Base-by-base conservation (phyloP, 2,797 vertebrate species). In the Pseudochromis fuscus region DNA sequence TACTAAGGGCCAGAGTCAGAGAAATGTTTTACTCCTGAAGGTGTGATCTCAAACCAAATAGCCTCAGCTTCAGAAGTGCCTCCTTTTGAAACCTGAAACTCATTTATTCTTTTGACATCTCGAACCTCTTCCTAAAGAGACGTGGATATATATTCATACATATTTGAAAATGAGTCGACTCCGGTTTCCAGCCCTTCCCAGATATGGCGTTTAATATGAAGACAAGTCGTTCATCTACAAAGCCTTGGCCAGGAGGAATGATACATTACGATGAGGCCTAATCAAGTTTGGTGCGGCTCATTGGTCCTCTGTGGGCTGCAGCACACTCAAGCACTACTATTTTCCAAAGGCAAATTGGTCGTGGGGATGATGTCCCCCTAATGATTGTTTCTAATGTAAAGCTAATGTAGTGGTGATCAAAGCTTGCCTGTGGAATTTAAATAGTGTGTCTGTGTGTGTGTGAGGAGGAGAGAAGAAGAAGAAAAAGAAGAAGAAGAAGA, bases 321-420 rank as follows among this genome's bases (percentile, higher is more conserved):
- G 74, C 79, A 82, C 79, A 61, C 77, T 84, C 58, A 19, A 76
- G 86, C 81, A 49, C 89, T 24, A 75, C 83, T 88, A 84, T 94
- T 93, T 92, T 92, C 92, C 33, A 11, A 87, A 87, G 90, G 91
- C 88, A 93, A 94, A 94, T 92, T 93, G 92, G 87, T 90, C 77
- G 81, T 58, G 75, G 86, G 85, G 87, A 90, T 90, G 92, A 94
- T 93, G 88, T 90, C 84, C 84, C 83, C 62, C 80, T 94, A 93
- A 94, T 93, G 93, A 91, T 85, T 68, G 81, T 88, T 87, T 89
- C 86, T 94, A 93, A 93, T 93, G 90, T 90, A 92, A 88, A 87
- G 93, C 89, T 94, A 93, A 94, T 94, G 93, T 90, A 86, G 67
- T 90, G 91, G 86, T 82, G 88, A 90, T 93, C 86, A 91, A 87